These are phyloP conservation scores for Cryptus armator DNA, from an alignment of 2,888 invertebrate species.

Conservation along the genomic window DNA sequence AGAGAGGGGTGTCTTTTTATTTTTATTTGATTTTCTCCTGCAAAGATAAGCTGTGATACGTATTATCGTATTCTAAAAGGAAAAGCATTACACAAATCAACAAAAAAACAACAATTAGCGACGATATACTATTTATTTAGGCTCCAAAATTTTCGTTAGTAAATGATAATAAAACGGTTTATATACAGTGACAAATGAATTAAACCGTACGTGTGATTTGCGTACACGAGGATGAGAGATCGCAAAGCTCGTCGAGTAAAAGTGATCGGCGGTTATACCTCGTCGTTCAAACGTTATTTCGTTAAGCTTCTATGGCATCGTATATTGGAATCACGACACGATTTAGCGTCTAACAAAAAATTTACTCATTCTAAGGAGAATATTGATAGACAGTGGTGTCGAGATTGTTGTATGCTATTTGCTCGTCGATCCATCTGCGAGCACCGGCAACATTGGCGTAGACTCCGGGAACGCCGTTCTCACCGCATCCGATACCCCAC, in stretches of 20 bases:
- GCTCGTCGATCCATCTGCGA: constrained; percentile 90
- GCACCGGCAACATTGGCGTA: constrained; percentile 90
- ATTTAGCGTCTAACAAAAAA: not conserved
- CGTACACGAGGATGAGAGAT: constrained; percentile 7
- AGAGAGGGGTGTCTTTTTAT: no score
- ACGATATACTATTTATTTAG: constrained; percentile 3
- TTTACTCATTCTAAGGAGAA: not conserved
- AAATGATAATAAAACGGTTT: constrained; percentile 2
- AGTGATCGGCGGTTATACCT: not conserved
- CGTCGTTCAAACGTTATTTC: not conserved
- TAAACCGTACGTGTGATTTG: not conserved
- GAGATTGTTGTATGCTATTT: constrained; percentile 85
- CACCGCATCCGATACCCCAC: constrained; percentile 94
- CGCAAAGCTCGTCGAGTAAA: not conserved
- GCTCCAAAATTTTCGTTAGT: not conserved
- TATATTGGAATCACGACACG: not conserved
- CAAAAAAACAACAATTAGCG: not conserved
- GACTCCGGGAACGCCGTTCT: constrained; percentile 89
- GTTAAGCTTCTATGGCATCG: constrained; percentile 11
- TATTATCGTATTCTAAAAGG: no score
- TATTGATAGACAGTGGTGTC: constrained; percentile 83
- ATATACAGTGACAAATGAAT: constrained; percentile 16
- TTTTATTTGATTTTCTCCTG: no score
- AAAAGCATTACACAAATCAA: not conserved
- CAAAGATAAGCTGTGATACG: no score